These are phyloP conservation scores for Argynnis bischoffii DNA, from an alignment of 2,888 invertebrate species.

Conservation along the genomic window DNA sequence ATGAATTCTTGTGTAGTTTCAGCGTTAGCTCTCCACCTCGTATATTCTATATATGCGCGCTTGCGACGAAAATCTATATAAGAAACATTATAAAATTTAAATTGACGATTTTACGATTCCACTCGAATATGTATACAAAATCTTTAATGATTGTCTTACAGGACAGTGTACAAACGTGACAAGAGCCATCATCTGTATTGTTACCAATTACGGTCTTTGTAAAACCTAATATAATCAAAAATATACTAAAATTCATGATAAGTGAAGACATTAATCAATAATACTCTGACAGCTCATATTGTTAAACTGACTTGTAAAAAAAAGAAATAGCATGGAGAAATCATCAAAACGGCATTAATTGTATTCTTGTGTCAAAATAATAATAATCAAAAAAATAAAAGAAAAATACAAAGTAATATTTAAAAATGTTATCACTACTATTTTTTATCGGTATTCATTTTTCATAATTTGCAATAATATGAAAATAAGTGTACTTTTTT, in stretches of 20 bases:
- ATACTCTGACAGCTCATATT: conserved; percentile 62
- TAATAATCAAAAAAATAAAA: no score
- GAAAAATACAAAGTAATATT: no score
- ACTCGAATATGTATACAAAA: not conserved
- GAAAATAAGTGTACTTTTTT: no score
- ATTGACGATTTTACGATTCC: not conserved
- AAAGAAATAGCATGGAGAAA: no score
- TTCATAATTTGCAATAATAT: no score
- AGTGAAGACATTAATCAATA: conserved; percentile 58
- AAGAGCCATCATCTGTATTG: conserved; percentile 52
- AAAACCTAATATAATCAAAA: conserved; percentile 68
- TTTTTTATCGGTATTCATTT: no score
- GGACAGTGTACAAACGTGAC: conserved; percentile 54
- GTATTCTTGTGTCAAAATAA: no score
- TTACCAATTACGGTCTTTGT: conserved; percentile 57
- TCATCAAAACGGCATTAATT: no score
- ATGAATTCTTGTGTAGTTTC: conserved; percentile 66
- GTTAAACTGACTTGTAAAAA: conserved; percentile 38
- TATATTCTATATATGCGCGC: conserved; percentile 64
- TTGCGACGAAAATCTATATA: conserved; percentile 60
- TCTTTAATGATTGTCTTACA: conserved; percentile 51
- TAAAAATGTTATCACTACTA: no score
- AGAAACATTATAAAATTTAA: conserved; percentile 10
- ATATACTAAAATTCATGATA: conserved; percentile 70
- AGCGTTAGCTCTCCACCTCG: conserved; percentile 64